Evolutionary conservation across 2,797 vertebrate species (phyloP).

Genomic region (Protosalanx chinensis): DNA sequence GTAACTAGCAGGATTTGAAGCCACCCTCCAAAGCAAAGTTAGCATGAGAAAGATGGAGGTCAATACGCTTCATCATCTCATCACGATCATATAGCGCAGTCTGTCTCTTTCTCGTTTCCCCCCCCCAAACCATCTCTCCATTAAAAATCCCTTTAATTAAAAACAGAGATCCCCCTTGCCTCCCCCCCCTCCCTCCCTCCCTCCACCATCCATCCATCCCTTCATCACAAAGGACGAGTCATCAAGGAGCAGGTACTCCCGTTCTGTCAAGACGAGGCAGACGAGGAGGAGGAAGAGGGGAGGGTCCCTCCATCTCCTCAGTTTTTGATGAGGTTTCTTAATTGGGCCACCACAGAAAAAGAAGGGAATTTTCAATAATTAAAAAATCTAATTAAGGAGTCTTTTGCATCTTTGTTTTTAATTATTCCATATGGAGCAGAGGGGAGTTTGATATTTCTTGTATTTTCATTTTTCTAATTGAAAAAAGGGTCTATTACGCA

Average conservation of each 20-base stretch:
- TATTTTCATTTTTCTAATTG: conserved; percentile 65
- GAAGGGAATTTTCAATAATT: conserved; percentile 80
- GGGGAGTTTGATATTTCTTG: conserved; percentile 62
- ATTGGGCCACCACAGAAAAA: conserved; percentile 76
- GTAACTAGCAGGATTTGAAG: conserved; percentile 34
- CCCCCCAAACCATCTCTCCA: not conserved
- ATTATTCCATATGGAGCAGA: conserved; percentile 71
- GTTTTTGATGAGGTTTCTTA: conserved; percentile 73
- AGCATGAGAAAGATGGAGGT: conserved; percentile 36
- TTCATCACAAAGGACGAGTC: conserved; percentile 57
- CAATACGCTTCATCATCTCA: conserved; percentile 50
- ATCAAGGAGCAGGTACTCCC: conserved; percentile 58
- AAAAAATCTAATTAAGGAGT: conserved; percentile 82
- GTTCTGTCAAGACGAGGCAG: conserved; percentile 50
- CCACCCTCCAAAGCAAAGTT: conserved; percentile 12
- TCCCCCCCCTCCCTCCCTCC: not conserved
- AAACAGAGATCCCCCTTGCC: conserved; percentile 30
- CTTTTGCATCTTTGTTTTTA: conserved; percentile 76
- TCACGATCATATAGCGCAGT: conserved; percentile 49
- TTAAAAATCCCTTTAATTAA: conserved; percentile 65
- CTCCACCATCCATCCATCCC: conserved; percentile 21
- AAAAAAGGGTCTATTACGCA: conserved; percentile 40
- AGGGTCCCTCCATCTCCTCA: conserved; percentile 61
- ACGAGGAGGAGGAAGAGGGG: conserved; percentile 30
- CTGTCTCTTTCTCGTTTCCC: conserved; percentile 14